Evolutionary conservation across 2,797 vertebrate species (phyloP).

Genomic region (Melanotaenia trifasciata): DNA sequence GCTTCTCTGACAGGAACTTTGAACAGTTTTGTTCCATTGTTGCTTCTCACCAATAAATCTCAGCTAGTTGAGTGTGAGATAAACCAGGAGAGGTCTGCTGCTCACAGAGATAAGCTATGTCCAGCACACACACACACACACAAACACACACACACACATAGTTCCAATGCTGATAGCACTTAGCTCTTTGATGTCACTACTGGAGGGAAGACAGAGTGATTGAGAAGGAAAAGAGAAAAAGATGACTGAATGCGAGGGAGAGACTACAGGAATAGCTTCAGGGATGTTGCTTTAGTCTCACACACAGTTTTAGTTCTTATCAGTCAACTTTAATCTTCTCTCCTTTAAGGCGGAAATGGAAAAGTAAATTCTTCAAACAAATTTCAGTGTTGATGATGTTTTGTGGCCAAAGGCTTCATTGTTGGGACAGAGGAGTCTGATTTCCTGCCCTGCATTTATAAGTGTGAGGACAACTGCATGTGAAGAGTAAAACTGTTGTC

Average conservation of each 20-base stretch:
- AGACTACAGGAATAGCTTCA: conserved; percentile 70
- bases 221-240: conserved; percentile 52
- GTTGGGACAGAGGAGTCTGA: not conserved
- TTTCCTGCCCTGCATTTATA: not conserved
- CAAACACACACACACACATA: conserved; percentile 35
- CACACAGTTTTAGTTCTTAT: conserved; percentile 42
- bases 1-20: conserved; percentile 4
- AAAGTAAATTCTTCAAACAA: conserved; percentile 6
- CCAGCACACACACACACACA: conserved; percentile 41
- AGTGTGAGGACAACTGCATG: not conserved
- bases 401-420: conserved; percentile 23
- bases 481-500: not conserved
- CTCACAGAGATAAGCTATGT: conserved; percentile 60
- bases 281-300: conserved; percentile 57
- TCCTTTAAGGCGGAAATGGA: conserved; percentile 44
- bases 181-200: conserved; percentile 66
- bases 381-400: conserved; percentile 22
- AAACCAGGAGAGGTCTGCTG: conserved; percentile 53
- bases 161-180: conserved; percentile 52
- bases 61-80: conserved; percentile 36
- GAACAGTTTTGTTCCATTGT: conserved; percentile 20
- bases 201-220: conserved; percentile 56
- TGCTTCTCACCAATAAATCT: conserved; percentile 48
- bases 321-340: conserved; percentile 43
- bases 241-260: conserved; percentile 55